A percentile compares a stretch with the other conserved stretches of the same genome.
Evolutionary conservation across 2,113 vertebrate species (phyloP).

Genomic region (Pelobates fuscus): DNA sequence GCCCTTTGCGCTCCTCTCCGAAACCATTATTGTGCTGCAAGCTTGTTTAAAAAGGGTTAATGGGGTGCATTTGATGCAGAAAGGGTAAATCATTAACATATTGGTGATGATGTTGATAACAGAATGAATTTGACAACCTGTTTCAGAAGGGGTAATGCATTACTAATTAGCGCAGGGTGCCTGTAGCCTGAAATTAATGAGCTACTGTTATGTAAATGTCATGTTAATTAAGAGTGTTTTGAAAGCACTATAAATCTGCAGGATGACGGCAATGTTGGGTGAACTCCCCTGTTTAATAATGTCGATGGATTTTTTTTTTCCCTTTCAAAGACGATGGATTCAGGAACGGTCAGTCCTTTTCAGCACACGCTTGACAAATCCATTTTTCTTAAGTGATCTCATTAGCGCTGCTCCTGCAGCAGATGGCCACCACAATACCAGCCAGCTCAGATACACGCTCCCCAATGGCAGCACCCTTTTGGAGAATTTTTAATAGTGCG

Average conservation of each 20-base stretch:
- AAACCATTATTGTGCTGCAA: no score
- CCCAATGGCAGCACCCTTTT: no score
- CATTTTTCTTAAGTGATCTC: conserved; percentile 55
- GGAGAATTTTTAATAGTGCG: no score
- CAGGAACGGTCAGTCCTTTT: conserved; percentile 41
- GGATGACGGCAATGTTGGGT: conserved; percentile 52
- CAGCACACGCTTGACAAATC: conserved; percentile 53
- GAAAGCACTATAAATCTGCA: conserved; percentile 61
- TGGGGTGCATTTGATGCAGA: conserved; percentile 35
- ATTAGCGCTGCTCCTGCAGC: conserved; percentile 50
- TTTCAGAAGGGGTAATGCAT: conserved; percentile 60
- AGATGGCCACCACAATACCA: background rate
- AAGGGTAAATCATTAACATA: conserved; percentile 53
- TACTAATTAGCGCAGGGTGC: conserved; percentile 63
- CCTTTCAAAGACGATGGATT: no score
- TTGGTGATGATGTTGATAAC: conserved; percentile 52
- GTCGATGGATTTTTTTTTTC: no score
- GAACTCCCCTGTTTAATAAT: no score
- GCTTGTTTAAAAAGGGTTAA: background rate
- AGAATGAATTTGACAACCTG: conserved; percentile 58
- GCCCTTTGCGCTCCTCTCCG: no score
- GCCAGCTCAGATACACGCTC: no score
- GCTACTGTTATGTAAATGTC: conserved; percentile 69
- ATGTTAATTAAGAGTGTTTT: conserved; percentile 68
- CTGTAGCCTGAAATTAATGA: conserved; percentile 66